These are phyloP conservation scores for Lasioglossum zephyrum DNA, from an alignment of 2,888 invertebrate genomes.

Conservation along the genomic window DNA sequence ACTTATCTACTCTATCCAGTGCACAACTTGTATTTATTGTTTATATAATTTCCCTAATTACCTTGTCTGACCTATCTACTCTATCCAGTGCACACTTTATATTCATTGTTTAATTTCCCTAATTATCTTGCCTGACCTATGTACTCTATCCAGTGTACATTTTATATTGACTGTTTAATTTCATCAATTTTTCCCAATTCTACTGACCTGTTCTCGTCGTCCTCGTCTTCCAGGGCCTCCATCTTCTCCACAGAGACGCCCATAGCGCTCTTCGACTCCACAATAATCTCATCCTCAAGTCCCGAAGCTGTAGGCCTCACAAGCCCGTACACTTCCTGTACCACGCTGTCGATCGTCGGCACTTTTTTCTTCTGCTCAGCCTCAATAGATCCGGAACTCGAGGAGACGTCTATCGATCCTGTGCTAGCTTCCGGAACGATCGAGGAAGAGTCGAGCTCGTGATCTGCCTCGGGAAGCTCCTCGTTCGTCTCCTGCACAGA, in stretches of 20 bases:
- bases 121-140: no score
- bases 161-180: no score
- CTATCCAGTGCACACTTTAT: no score
- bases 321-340: conserved; percentile 73
- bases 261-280: conserved; percentile 45
- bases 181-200: not conserved
- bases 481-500: conserved; percentile 63
- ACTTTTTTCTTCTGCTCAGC: conserved; percentile 49
- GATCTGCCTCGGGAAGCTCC: conserved; percentile 53
- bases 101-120: no score
- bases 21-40: not conserved
- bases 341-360: conserved; percentile 73
- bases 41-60: no score
- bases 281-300: conserved; percentile 52
- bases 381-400: not conserved
- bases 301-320: conserved; percentile 66
- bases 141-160: no score
- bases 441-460: conserved; percentile 23
- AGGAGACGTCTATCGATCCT: not conserved
- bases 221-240: conserved; percentile 74
- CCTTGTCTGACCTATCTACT: no score
- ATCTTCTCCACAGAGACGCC: conserved; percentile 57
- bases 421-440: not conserved
- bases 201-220: conserved; percentile 77
- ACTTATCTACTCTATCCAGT: not conserved